These are phyloP conservation scores for Agelas oroides DNA, from an alignment of 37 sponge, comb jelly and placozoan genomes.

Conservation along the genomic window DNA sequence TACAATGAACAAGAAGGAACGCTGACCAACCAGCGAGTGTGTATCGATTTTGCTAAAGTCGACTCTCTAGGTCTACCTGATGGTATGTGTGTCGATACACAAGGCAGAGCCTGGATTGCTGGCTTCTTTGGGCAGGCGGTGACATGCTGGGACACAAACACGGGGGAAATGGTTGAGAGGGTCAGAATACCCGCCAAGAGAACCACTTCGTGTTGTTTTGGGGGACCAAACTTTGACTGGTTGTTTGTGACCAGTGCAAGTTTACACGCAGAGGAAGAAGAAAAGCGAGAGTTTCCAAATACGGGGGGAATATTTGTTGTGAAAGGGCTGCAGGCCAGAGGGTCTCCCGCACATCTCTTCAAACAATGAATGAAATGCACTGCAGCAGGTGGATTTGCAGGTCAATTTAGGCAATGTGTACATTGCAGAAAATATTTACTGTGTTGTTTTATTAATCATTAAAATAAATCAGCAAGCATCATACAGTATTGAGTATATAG, in stretches of 20 bases:
- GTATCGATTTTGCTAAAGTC: constrained; percentile 30
- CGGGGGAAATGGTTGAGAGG: constrained; percentile 22
- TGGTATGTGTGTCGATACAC: constrained; percentile 54
- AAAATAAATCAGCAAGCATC: too few species aligned
- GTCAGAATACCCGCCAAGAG: constrained; percentile 37
- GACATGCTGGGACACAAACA: constrained; percentile 51
- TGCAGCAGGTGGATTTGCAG: too few species aligned
- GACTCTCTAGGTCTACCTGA: constrained; percentile 45
- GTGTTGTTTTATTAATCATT: too few species aligned
- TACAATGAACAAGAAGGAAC: constrained; percentile 37
- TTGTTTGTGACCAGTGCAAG: constrained; percentile 65
- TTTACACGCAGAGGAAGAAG: not conserved
- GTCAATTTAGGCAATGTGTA: too few species aligned
- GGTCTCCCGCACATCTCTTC: constrained; percentile 18
- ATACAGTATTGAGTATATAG: too few species aligned
- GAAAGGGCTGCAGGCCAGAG: constrained; percentile 29
- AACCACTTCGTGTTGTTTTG: constrained; percentile 74
- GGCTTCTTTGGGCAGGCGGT: constrained; percentile 24
- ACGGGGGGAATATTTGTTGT: constrained; percentile 61
- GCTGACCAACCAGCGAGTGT: constrained; percentile 30
- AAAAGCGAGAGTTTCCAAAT: constrained; percentile 23
- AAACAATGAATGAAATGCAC: too few species aligned
- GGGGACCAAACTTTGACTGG: constrained; percentile 54
- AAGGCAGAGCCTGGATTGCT: constrained; percentile 64
- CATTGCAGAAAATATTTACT: too few species aligned